Evolutionary conservation across 2,888 invertebrate species (phyloP), one percentile per base, ranked within the genome.

Genomic region (Oscheius onirici): DNA sequence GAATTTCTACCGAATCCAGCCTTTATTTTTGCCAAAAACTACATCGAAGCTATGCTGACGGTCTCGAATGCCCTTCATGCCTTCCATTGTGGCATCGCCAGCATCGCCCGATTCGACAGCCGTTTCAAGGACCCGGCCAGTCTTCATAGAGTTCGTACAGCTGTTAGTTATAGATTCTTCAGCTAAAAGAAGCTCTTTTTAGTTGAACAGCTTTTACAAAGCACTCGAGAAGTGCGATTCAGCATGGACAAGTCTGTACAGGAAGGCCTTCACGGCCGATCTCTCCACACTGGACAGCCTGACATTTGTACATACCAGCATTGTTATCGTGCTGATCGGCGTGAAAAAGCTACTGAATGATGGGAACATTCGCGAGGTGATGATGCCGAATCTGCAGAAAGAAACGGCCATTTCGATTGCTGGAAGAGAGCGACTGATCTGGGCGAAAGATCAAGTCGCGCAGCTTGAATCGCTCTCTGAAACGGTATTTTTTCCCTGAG

Each of bases 261-360:
- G 69, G 13, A 60, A 68, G 0, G 57, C 72, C 34, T 77, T 75
- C 28, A 72, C 74, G 24, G 76, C 75, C 15, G 76, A 77, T 58
- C 15, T 63, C 11, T 61, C 69, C 0, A 72, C 74, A 6, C 54
- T 75, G 51, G 76, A 79, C 63, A 52, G 28, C 20, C 15, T 70
- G 28, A 43, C 69, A 2, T 54, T 34, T 24, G 34, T 60, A 24
- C 51, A 49, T 15, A 34, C 34, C 15, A 28, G 34, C 26, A 22
- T 44, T 22, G 15, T 22, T 5, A 24, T 69, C 24, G 6, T 69
- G 3, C 51, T 28, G 15, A n/a, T 13, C 28, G 68, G 55, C 22
- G 43, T 46, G 1, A 34, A 34, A 11, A 24, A 20, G 2, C 28
- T 68, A 15, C 24, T 46, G 3, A 28, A 28, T 28, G 40, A 61